Conservation (phyloP, 2,113 vertebrate genomes). For the Pan paniscus region DNA sequence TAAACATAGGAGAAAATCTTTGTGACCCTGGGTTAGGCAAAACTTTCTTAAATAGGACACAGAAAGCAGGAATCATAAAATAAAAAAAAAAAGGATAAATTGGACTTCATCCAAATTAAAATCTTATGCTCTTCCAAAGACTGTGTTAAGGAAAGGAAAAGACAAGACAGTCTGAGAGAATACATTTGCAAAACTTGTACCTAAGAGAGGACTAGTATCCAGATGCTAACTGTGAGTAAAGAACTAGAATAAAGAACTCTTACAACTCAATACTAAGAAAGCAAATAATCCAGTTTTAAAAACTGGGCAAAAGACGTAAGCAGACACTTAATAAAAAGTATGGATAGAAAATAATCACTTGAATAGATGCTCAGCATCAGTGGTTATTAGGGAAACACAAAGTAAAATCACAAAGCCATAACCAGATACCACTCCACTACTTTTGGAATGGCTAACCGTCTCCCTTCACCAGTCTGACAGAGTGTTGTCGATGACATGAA, state of each 20-base stretch:
- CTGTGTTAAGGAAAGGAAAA: not conserved
- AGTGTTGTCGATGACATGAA: rapidly evolving
- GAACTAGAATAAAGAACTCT: not conserved
- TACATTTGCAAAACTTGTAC: not conserved
- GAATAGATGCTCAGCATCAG: not conserved
- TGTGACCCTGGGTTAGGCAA: not conserved
- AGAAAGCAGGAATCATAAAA: not conserved
- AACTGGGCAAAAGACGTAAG: not conserved
- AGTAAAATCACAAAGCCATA: not conserved
- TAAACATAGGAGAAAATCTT: not conserved
- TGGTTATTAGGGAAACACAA: not conserved
- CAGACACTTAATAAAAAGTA: not conserved
- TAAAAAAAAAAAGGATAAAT: not conserved
- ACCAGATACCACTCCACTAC: not conserved
- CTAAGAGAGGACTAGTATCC: not conserved
- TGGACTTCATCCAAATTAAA: not conserved
- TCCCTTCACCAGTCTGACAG: not conserved
- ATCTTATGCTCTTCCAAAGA: not conserved
- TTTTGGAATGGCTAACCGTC: not conserved
- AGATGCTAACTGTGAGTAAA: not conserved
- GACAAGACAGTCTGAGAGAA: not conserved
- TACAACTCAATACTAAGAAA: not conserved
- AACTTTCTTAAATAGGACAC: not conserved
- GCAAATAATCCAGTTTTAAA: not conserved
- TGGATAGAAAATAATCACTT: not conserved